Evolutionary conservation across 2,888 invertebrate species (phyloP).

Genomic region (Melipona beecheii): DNA sequence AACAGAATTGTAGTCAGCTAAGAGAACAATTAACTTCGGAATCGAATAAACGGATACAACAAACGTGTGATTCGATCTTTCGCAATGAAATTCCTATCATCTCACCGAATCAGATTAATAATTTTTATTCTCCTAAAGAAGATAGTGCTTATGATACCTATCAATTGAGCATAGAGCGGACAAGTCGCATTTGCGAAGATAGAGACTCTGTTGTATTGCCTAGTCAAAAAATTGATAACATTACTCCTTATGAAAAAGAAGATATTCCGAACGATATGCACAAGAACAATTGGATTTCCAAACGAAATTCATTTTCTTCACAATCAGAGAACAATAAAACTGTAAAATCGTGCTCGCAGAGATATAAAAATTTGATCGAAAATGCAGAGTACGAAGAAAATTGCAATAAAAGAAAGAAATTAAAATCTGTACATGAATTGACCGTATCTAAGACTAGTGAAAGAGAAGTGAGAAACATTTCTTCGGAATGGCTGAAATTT

Average conservation of each 20-base stretch:
- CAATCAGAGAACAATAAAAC: background rate
- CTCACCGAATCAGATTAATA: background rate
- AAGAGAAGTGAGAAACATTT: constrained; percentile 14
- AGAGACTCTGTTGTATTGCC: background rate
- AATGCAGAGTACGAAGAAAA: background rate
- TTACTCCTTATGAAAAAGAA: background rate
- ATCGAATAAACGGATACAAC: background rate
- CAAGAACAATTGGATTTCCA: background rate
- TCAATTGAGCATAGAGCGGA: background rate
- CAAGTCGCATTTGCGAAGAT: background rate
- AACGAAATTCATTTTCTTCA: background rate
- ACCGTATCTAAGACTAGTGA: background rate
- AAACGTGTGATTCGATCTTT: background rate
- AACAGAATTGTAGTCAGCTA: background rate
- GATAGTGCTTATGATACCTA: constrained; percentile 43
- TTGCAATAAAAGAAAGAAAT: background rate
- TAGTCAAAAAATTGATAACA: background rate
- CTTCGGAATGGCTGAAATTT: constrained; percentile 46
- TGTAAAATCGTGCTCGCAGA: background rate
- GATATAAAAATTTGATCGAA: background rate
- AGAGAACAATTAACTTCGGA: background rate
- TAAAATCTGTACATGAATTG: background rate
- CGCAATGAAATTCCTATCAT: background rate
- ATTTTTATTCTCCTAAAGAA: background rate
- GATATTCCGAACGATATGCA: background rate